Percentiles rank a stretch among this genome's conserved stretches.
Evolutionary conservation across 2,888 invertebrate genomes (phyloP).

Genomic region (Parnassius orleans): DNA sequence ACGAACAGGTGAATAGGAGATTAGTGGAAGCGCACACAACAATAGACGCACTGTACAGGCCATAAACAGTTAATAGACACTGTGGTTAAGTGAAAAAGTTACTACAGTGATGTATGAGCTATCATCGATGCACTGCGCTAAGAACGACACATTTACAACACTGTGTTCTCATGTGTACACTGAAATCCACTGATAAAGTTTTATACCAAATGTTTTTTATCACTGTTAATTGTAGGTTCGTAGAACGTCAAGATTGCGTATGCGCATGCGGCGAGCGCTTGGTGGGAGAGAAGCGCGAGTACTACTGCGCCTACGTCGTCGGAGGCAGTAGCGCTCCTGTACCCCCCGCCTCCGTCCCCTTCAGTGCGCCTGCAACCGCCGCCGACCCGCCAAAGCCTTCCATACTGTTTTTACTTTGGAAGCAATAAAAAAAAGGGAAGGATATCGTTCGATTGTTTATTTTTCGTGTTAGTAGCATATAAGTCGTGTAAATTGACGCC

Average conservation of each 20-base stretch:
- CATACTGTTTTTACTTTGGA: constrained; percentile 67
- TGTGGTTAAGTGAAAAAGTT: constrained; percentile 40
- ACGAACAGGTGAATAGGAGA: constrained; percentile 72
- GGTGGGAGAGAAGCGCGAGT: constrained; percentile 73
- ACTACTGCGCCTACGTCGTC: constrained; percentile 66
- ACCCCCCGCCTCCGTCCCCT: constrained; percentile 48
- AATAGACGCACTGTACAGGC: constrained; percentile 70
- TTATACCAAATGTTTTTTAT: constrained; percentile 37
- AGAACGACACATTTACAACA: constrained; percentile 37
- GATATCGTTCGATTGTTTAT: constrained; percentile 75
- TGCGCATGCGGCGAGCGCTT: constrained; percentile 69
- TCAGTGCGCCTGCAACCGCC: constrained; percentile 38
- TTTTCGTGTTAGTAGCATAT: constrained; percentile 78
- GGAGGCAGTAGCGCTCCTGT: constrained; percentile 79
- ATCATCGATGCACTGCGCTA: constrained; percentile 43
- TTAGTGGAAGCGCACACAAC: constrained; percentile 72
- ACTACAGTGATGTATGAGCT: constrained; percentile 34
- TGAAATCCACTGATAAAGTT: constrained; percentile 62
- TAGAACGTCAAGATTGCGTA: constrained; percentile 58
- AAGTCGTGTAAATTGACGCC: constrained; percentile 76
- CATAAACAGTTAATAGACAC: constrained; percentile 73
- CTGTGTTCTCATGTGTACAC: constrained; percentile 50
- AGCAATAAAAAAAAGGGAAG: constrained; percentile 75
- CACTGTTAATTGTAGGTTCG: constrained; percentile 47
- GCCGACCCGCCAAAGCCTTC: constrained; percentile 57